Conservation (phyloP, 2,888 invertebrate genomes). For the Oscheius myriophilus region DNA sequence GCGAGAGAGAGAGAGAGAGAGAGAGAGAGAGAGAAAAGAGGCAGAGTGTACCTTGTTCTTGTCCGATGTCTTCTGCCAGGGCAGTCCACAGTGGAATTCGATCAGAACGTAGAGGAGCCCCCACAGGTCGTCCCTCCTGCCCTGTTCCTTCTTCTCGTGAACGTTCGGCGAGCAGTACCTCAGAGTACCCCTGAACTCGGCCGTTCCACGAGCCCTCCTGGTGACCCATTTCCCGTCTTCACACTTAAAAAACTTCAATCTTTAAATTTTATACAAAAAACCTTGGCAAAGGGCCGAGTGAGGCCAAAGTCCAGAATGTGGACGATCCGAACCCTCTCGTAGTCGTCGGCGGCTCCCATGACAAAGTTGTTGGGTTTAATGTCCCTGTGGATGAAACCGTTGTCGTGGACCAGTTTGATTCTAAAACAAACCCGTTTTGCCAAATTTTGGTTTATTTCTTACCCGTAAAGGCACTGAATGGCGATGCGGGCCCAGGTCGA, state of each 20-base stretch:
- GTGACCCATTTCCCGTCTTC: constrained; percentile 36
- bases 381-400: constrained; percentile 35
- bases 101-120: constrained; percentile 48
- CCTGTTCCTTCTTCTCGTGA: constrained; percentile 56
- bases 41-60: constrained; percentile 16
- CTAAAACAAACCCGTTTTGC: neutral
- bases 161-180: constrained; percentile 60
- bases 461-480: constrained; percentile 48
- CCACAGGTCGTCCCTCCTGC: constrained; percentile 45
- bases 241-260: neutral
- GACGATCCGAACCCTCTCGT: constrained; percentile 43
- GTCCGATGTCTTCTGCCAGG: constrained; percentile 57
- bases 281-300: constrained; percentile 45
- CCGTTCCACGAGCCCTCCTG: constrained; percentile 54
- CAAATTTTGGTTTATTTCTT: neutral
- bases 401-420: constrained; percentile 34
- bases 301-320: constrained; percentile 63
- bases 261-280: no score
- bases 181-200: constrained; percentile 63
- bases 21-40: no score
- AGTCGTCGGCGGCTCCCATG: constrained; percentile 46
- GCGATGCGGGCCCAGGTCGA: constrained; percentile 48
- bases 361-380: constrained; percentile 49
- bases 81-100: constrained; percentile 76
- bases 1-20: no score